These are phyloP conservation scores for Crotalus tigris DNA, from an alignment of 2,113 vertebrate species.

Conservation along the genomic window DNA sequence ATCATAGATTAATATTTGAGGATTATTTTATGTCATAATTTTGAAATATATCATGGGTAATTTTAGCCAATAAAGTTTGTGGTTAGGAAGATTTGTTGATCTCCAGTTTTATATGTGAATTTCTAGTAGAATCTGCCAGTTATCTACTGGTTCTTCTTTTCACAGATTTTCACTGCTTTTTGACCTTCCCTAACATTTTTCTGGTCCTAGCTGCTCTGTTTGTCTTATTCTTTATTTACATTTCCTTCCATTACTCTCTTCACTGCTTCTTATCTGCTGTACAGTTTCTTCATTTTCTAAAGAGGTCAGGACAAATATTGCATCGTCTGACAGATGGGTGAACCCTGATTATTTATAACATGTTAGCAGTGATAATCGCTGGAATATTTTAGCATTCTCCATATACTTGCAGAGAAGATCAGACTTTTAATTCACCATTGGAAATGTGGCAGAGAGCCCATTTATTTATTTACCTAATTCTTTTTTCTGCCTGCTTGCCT, in stretches of 20 bases:
- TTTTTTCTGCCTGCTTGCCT: not conserved
- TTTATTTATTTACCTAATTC: slow-evolving; percentile 33
- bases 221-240: not conserved
- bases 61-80: not conserved
- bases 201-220: not conserved
- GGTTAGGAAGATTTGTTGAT: not conserved
- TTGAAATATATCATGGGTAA: not conserved
- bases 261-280: not conserved
- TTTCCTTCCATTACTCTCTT: not conserved
- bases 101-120: not conserved
- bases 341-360: not conserved
- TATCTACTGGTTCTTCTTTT: not conserved
- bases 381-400: slow-evolving; percentile 13
- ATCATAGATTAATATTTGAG: not conserved
- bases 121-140: not conserved
- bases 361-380: not conserved
- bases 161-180: not conserved
- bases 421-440: slow-evolving; percentile 3
- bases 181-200: not conserved
- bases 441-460: slow-evolving; percentile 28
- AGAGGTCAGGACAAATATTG: not conserved
- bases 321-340: not conserved
- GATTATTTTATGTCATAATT: not conserved
- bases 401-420: slow-evolving; percentile 21
- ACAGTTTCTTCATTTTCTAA: not conserved